Conservation (phyloP, 2,888 invertebrate species). For the Empis stercorea region DNA sequence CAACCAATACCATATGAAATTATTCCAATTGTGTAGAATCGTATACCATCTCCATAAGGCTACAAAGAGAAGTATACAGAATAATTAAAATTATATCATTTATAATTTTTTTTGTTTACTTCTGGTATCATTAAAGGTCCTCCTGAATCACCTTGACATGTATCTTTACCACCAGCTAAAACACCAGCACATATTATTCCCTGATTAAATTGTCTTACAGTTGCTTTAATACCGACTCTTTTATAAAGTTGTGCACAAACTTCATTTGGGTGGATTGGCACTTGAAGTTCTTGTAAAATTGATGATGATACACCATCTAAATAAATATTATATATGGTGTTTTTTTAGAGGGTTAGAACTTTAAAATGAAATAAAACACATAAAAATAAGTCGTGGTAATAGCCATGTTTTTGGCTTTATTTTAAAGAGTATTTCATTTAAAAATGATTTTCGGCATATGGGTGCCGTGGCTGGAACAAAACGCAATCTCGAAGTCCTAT, state of each 20-base stretch:
- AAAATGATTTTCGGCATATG: too few relatives aligned
- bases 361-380: too few relatives aligned
- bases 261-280: slow-evolving; percentile 53
- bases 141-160: slow-evolving; percentile 35
- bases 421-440: too few relatives aligned
- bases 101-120: slow-evolving; percentile 12
- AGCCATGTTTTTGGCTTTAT: too few relatives aligned
- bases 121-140: slow-evolving; percentile 34
- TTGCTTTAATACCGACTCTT: slow-evolving; percentile 19
- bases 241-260: slow-evolving; percentile 40
- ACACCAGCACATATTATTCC: slow-evolving; percentile 32
- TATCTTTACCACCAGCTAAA: slow-evolving; percentile 29
- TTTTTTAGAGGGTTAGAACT: too few relatives aligned
- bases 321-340: neutral
- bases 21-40: slow-evolving; percentile 45
- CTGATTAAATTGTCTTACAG: slow-evolving; percentile 27
- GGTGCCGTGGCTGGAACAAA: too few relatives aligned
- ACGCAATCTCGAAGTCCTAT: too few relatives aligned
- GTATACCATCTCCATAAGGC: neutral
- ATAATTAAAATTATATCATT: too few relatives aligned
- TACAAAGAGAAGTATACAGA: too few relatives aligned
- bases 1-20: slow-evolving; percentile 55
- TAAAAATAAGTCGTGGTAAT: too few relatives aligned
- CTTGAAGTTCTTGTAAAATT: slow-evolving; percentile 51
- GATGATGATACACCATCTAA: slow-evolving; percentile 55